These are phyloP conservation scores for Morinoia aosen DNA, from an alignment of 2,888 invertebrate species.

Conservation along the genomic window DNA sequence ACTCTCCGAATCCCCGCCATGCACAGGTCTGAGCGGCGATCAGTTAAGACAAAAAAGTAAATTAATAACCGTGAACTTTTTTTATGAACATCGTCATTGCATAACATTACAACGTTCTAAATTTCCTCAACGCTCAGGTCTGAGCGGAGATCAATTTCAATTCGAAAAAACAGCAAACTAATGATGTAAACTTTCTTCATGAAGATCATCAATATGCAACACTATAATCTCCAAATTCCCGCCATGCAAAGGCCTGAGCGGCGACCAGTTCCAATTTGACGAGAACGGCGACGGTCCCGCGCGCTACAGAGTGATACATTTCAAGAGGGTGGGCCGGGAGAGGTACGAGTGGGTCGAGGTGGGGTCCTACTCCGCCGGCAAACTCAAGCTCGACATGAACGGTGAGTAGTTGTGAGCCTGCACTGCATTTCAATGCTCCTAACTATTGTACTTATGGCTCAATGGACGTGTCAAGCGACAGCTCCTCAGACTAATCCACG, in stretches of 20 bases:
- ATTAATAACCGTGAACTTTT: too few species aligned
- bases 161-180: constrained; percentile 79
- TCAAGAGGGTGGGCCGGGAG: constrained; percentile 84
- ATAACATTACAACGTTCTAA: too few species aligned
- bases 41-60: too few species aligned
- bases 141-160: constrained; percentile 89
- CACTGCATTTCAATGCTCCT: not conserved
- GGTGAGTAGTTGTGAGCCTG: constrained; percentile 75
- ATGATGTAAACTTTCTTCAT: too few species aligned
- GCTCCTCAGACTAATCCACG: not conserved
- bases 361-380: constrained; percentile 88
- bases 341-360: constrained; percentile 88
- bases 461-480: not conserved
- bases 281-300: constrained; percentile 93
- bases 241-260: constrained; percentile 81
- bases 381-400: constrained; percentile 83
- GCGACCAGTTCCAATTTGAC: constrained; percentile 91
- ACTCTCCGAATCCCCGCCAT: too few species aligned
- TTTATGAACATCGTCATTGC: too few species aligned
- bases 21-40: too few species aligned
- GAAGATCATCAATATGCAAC: too few species aligned
- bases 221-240: not conserved
- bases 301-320: constrained; percentile 95
- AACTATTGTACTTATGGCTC: not conserved
- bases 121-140: constrained; percentile 75